phyloP scores from a whole-genome alignment of 2,797 vertebrate species.

The Pipistrellus nathusii region DNA sequence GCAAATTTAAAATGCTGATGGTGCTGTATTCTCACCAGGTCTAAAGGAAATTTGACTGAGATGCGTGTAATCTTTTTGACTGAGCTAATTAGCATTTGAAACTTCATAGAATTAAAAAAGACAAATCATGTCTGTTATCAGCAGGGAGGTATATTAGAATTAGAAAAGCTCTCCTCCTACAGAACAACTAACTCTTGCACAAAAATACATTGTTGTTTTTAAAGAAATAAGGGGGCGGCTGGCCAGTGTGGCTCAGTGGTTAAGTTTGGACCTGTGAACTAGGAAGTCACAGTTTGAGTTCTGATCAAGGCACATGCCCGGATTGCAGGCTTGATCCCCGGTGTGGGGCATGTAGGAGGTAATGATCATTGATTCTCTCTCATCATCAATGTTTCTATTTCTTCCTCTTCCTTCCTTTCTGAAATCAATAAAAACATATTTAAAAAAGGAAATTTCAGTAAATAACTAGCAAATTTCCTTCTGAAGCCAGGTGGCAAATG shows the following conservation, averaged over 20 bases:
- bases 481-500: background rate
- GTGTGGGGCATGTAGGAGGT: too few relatives aligned
- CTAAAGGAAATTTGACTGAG: conserved; percentile 11
- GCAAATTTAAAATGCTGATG: conserved; percentile 6
- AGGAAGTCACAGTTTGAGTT: too few relatives aligned
- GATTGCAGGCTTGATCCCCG: too few relatives aligned
- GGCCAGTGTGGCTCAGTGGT: too few relatives aligned
- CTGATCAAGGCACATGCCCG: too few relatives aligned
- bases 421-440: too few relatives aligned
- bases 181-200: background rate
- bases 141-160: background rate
- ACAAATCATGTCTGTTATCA: background rate
- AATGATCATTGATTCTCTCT: too few relatives aligned
- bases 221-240: background rate
- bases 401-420: too few relatives aligned
- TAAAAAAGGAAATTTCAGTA: too few relatives aligned
- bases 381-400: too few relatives aligned
- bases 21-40: background rate
- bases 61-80: background rate
- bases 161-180: background rate
- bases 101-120: background rate
- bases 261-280: too few relatives aligned
- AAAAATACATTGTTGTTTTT: background rate
- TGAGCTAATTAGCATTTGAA: conserved; percentile 41
- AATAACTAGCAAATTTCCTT: too few relatives aligned